Evolutionary conservation across 2,113 vertebrate species (phyloP).

Genomic region (Microcebus jonahi): DNA sequence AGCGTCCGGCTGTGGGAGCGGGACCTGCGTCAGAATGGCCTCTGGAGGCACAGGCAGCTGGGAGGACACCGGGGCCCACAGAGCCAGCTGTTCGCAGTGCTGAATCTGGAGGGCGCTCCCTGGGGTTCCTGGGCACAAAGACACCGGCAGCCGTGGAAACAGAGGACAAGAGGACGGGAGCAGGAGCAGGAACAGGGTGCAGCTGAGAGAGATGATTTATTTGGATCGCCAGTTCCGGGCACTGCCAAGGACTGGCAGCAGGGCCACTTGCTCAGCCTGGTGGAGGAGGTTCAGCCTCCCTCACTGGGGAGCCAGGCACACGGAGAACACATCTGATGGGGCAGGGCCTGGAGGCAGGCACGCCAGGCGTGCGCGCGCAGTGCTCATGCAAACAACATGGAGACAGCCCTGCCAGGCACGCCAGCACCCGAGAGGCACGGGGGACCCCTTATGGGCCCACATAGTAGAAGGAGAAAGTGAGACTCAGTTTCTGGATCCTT

Average conservation of each 20-base stretch:
- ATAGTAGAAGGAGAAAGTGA: neutral
- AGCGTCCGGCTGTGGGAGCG: neutral
- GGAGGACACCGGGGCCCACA: neutral
- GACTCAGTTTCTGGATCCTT: neutral
- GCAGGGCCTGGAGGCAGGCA: neutral
- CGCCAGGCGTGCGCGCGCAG: neutral
- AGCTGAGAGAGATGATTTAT: neutral
- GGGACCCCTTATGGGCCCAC: neutral
- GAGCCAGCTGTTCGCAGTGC: neutral
- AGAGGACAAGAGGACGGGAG: neutral
- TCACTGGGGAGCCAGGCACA: neutral
- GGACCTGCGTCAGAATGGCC: neutral
- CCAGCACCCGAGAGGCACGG: neutral
- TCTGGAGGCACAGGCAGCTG: neutral
- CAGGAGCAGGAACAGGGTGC: too few species aligned
- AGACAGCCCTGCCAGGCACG: neutral
- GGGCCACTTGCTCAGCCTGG: neutral
- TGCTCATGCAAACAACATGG: neutral
- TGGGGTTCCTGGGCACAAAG: neutral
- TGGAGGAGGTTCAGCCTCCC: neutral
- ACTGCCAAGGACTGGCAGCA: neutral
- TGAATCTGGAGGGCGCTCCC: neutral
- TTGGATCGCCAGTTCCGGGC: neutral
- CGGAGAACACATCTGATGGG: neutral
- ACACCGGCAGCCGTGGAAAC: neutral